These are phyloP conservation scores for Carduelis carduelis DNA, from an alignment of 2,797 vertebrate genomes.

Conservation along the genomic window DNA sequence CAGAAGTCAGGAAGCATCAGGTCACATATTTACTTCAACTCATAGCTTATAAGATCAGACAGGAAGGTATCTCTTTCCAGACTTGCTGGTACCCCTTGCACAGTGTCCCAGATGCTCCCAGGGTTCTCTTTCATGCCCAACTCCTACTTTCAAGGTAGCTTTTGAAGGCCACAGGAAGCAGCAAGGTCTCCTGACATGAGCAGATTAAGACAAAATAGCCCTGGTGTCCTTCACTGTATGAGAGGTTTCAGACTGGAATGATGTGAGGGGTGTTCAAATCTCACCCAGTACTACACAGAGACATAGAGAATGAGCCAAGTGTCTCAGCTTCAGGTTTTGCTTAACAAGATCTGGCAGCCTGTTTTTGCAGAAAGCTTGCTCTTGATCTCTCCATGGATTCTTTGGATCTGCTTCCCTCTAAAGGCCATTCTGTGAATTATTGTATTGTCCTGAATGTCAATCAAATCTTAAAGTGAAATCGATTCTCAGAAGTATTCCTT, in stretches of 20 bases:
- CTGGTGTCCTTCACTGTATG: neutral
- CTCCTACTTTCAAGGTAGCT: neutral
- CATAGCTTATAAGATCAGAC: neutral
- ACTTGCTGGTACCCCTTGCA: neutral
- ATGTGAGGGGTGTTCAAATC: neutral
- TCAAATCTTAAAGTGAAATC: neutral
- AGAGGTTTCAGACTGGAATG: neutral
- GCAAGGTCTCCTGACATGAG: neutral
- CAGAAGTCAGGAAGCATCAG: neutral
- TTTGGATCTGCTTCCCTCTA: conserved; percentile 71
- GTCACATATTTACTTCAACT: neutral
- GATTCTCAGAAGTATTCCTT: neutral
- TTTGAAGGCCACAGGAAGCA: neutral
- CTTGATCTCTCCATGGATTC: neutral
- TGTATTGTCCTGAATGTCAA: neutral
- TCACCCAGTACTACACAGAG: neutral
- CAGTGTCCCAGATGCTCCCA: neutral
- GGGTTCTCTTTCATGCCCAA: neutral
- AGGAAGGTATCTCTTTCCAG: neutral
- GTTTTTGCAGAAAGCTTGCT: neutral
- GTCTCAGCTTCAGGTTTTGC: neutral
- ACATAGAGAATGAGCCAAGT: neutral
- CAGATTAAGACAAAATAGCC: neutral
- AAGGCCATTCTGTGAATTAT: conserved; percentile 41
- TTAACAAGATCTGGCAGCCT: neutral